Evolutionary conservation across 2,797 vertebrate species (phyloP).

Genomic region (Lerista edwardsae): DNA sequence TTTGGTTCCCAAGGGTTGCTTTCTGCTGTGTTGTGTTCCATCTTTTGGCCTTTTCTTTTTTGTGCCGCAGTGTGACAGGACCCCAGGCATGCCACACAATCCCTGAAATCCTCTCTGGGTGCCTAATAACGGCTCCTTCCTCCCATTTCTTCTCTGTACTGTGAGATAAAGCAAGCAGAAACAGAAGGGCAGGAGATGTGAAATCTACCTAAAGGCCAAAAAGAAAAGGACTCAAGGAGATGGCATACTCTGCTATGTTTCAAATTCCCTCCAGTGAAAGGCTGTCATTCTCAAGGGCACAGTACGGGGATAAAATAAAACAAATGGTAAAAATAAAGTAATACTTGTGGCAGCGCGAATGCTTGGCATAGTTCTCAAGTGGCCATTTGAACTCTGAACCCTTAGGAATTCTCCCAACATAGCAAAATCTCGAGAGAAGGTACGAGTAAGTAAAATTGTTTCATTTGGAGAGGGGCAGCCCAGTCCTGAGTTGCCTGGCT

Average conservation of each 20-base stretch:
- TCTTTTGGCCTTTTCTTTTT: constrained; percentile 47
- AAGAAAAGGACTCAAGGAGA: constrained; percentile 29
- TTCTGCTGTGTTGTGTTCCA: constrained; percentile 2
- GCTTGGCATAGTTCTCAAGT: constrained; percentile 67
- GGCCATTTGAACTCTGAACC: constrained; percentile 57
- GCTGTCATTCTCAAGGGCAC: constrained; percentile 7
- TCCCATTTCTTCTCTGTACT: constrained; percentile 50
- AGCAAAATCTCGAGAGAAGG: constrained; percentile 21
- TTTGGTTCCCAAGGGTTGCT: constrained; percentile 34
- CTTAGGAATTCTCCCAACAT: constrained; percentile 55
- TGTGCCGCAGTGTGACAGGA: constrained; percentile 33
- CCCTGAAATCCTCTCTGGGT: constrained; percentile 41
- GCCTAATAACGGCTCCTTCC: constrained; percentile 49
- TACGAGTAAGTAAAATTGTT: background rate
- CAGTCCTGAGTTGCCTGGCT: no score
- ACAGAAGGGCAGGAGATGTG: constrained; percentile 32
- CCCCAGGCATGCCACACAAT: constrained; percentile 34
- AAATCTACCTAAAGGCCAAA: constrained; percentile 55
- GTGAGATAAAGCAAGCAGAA: constrained; percentile 48
- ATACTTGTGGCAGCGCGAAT: constrained; percentile 63
- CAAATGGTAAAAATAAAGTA: constrained; percentile 33
- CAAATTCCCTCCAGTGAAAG: constrained; percentile 27
- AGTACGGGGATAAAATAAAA: constrained; percentile 45
- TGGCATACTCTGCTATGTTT: constrained; percentile 46
- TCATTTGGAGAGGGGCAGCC: no score